Evolutionary conservation across 2,113 vertebrate species (phyloP), one percentile per base, ranked within the genome.

Genomic region (Cyprinus carpio): DNA sequence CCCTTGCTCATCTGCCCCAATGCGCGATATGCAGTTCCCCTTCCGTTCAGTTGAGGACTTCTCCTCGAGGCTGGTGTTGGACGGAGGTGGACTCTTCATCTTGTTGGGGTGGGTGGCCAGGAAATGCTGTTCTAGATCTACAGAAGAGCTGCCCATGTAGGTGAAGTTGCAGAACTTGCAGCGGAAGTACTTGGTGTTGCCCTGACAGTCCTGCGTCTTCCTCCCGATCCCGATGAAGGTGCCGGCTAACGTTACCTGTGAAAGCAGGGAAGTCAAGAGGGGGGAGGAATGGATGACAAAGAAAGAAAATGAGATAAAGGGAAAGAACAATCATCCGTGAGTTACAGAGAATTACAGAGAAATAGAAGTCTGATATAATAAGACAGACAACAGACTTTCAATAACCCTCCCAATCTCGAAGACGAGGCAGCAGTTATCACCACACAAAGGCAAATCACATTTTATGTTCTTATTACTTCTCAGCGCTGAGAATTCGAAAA

Each of bases 121-220:
- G 94, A 98, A 99, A 94, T 99, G 98, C 84, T 99, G 97, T 87
- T 99, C 98, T 87, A 99, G 95, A 91, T 99, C 98, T 65, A 95
- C 93, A 6, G 98, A 97, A 0, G 97, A 97, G 89, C 97, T 99
- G 90, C 98, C 98, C 97, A 99, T 99, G 85, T 99, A 99, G 25
- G 98, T 99, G 92, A 99, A 99, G 95, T 99, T 99, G 94, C 98
- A 99, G 95, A 99, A 99, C 94, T 99, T 99, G 94, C 98, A 99
- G 93, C 98, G 97, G 93, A 99, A 99, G 94, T 99, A 99, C 94
- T 99, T 99, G 90, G 98, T 99, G 94, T 99, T 99, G 78, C 98
- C 98, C 94, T 99, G 98, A 93, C 98, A 99, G 91, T 99, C 98
- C 4, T 98, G 97, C 62, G 98, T 99, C 93, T 99, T 99, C 86